A percentile compares a stretch with the other conserved stretches of the same genome.
Evolutionary conservation across 2,113 vertebrate genomes (phyloP).

Genomic region (Pseudonaja textilis): DNA sequence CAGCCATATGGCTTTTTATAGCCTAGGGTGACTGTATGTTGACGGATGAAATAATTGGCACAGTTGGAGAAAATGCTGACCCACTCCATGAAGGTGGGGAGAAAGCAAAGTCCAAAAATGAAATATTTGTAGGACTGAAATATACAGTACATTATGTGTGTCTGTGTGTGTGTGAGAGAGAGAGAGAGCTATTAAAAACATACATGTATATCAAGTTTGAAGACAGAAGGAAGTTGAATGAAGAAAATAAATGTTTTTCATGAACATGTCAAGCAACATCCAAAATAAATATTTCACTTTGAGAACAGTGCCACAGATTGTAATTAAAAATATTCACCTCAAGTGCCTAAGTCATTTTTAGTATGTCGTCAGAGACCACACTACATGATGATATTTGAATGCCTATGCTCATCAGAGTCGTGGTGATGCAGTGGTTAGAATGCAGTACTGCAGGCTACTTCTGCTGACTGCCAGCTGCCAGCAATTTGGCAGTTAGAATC

Average conservation of each 20-base stretch:
- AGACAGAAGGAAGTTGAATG: background rate
- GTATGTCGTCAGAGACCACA: background rate
- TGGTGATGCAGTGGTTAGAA: too few relatives aligned
- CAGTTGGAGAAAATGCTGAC: conserved; percentile 43
- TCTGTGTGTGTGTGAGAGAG: background rate
- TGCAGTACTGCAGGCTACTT: too few relatives aligned
- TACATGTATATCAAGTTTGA: background rate
- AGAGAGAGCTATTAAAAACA: background rate
- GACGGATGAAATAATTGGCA: conserved; percentile 42
- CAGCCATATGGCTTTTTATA: conserved; percentile 64
- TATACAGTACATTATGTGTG: background rate
- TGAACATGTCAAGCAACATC: background rate
- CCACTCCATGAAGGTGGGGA: background rate
- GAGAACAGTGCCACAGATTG: background rate
- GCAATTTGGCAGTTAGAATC: too few relatives aligned
- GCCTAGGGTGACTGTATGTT: conserved; percentile 59
- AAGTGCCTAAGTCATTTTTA: background rate
- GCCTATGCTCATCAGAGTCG: background rate
- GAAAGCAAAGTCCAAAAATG: background rate
- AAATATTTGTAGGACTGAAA: background rate
- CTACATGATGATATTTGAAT: background rate
- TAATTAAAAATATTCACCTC: background rate
- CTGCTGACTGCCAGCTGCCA: too few relatives aligned
- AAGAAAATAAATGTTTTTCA: background rate
- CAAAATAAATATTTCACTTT: background rate